A percentile compares a stretch with the other conserved stretches of the same genome.
Conservation (phyloP, 2,888 invertebrate species). For the Drosophila hawaiiensis region DNA sequence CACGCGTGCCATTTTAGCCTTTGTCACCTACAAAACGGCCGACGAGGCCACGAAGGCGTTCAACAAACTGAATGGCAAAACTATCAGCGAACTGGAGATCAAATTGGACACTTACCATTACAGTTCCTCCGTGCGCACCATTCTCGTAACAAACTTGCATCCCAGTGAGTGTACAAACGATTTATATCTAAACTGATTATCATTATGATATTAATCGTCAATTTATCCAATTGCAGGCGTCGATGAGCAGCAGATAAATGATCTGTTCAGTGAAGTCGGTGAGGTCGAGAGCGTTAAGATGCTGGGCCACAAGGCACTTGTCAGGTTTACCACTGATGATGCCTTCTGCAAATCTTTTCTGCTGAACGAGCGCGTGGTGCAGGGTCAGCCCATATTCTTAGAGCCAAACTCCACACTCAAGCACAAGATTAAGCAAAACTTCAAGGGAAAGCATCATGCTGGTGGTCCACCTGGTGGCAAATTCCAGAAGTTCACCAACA, state of each 20-base stretch:
- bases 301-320: conserved; percentile 47
- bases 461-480: conserved; percentile 9
- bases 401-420: conserved; percentile 76
- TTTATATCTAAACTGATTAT: background rate
- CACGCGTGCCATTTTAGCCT: conserved; percentile 59
- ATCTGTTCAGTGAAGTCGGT: conserved; percentile 61
- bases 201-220: background rate
- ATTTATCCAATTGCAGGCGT: conserved; percentile 27
- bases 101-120: conserved; percentile 52
- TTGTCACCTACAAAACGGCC: conserved; percentile 63
- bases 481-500: conserved; percentile 20
- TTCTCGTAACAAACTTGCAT: conserved; percentile 53
- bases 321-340: conserved; percentile 69
- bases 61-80: conserved; percentile 61
- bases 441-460: conserved; percentile 1
- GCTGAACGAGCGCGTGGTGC: conserved; percentile 57
- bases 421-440: conserved; percentile 13
- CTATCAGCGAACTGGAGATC: conserved; percentile 56
- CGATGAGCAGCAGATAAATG: conserved; percentile 55
- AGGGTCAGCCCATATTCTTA: conserved; percentile 67
- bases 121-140: conserved; percentile 19
- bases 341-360: conserved; percentile 79
- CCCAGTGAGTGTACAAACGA: conserved; percentile 31
- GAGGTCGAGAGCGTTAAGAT: conserved; percentile 53
- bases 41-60: conserved; percentile 60